Conservation (phyloP, 2,113 vertebrate genomes). For the Turnix velox region DNA sequence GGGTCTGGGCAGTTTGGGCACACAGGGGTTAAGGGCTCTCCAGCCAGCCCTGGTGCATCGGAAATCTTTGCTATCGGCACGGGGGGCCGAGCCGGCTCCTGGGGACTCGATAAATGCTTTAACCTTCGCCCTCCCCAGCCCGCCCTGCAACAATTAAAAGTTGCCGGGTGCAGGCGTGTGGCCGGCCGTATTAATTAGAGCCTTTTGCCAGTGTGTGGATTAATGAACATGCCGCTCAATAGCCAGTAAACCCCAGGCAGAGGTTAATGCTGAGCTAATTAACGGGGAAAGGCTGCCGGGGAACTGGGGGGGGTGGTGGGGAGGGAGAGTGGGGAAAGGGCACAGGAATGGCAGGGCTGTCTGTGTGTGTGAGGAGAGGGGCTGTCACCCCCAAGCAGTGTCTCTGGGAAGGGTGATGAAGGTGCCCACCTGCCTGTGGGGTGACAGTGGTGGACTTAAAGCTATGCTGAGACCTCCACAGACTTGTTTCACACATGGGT, state of each 20-base stretch:
- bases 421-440: too few species aligned
- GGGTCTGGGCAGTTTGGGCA: accelerated
- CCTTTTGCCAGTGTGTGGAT: slow-evolving; percentile 56
- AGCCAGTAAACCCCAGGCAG: slow-evolving; percentile 57
- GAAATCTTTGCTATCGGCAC: slow-evolving; percentile 56
- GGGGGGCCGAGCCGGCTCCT: background rate
- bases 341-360: background rate
- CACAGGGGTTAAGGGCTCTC: slow-evolving; percentile 14
- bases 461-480: background rate
- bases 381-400: accelerated
- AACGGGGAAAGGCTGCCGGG: background rate
- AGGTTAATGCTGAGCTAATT: slow-evolving; percentile 73
- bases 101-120: slow-evolving; percentile 62
- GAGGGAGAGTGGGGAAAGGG: too few species aligned
- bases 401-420: background rate
- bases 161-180: background rate
- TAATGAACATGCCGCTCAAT: slow-evolving; percentile 68
- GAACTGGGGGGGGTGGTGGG: too few species aligned
- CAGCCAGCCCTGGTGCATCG: background rate
- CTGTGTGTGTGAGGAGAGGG: accelerated
- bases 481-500: accelerated
- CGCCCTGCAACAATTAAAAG: slow-evolving; percentile 55
- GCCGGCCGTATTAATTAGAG: slow-evolving; percentile 56
- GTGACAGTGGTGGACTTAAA: accelerated
- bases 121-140: slow-evolving; percentile 60